Conservation (phyloP, 2,888 invertebrate species). For the Caprella mutica region DNA sequence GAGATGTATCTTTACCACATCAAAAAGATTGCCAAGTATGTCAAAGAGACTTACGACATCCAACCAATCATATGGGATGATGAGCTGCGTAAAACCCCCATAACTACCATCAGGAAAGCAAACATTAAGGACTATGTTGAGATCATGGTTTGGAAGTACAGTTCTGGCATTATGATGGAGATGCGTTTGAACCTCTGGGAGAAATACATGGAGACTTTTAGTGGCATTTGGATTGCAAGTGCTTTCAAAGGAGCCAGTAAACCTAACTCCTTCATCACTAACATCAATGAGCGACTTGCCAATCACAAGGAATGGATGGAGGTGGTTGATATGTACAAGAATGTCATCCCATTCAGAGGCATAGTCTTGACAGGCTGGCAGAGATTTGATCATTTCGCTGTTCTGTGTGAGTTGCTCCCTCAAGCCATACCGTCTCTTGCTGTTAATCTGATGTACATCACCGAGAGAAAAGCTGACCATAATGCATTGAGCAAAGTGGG, state of each 20-base stretch:
- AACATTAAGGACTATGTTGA: conserved; percentile 56
- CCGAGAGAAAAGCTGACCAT: conserved; percentile 41
- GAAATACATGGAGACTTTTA: conserved; percentile 53
- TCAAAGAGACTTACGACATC: conserved; percentile 47
- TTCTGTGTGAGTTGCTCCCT: conserved; percentile 39
- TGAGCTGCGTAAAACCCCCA: conserved; percentile 56
- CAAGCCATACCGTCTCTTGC: conserved; percentile 38
- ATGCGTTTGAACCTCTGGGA: conserved; percentile 39
- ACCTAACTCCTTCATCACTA: conserved; percentile 56
- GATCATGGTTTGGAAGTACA: conserved; percentile 71
- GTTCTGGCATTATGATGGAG: conserved; percentile 40
- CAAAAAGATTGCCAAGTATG: conserved; percentile 49
- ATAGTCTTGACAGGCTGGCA: conserved; percentile 48
- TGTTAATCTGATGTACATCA: conserved; percentile 38
- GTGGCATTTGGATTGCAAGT: conserved; percentile 59
- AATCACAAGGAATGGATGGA: conserved; percentile 56
- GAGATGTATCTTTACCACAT: conserved; percentile 53
- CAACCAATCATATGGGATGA: conserved; percentile 67
- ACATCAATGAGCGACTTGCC: conserved; percentile 60
- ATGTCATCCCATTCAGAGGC: conserved; percentile 45
- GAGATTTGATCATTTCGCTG: conserved; percentile 39
- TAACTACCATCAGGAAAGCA: conserved; percentile 49
- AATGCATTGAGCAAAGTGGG: conserved; percentile 45
- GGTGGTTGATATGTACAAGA: conserved; percentile 50
- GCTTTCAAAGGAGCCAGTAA: conserved; percentile 69